These are phyloP conservation scores for Caenorhabditis becei DNA, from an alignment of 2,888 invertebrate genomes.

Conservation along the genomic window DNA sequence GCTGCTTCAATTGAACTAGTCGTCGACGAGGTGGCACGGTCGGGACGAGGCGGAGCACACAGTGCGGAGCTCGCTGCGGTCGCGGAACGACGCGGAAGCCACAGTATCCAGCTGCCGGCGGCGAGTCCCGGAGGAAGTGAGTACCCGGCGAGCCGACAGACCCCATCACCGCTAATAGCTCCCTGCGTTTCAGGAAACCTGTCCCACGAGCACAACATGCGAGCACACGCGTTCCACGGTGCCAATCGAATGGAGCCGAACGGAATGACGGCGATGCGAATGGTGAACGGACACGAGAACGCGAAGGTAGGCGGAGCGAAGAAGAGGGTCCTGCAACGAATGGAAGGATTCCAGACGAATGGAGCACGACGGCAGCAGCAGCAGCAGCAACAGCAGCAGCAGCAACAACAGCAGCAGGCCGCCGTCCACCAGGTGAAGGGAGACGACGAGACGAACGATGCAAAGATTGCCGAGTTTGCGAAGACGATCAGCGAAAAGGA, in stretches of 20 bases:
- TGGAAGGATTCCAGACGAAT: background rate
- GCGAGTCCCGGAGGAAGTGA: conserved; percentile 55
- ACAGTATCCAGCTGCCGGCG: conserved; percentile 29
- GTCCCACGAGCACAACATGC: conserved; percentile 62
- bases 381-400: background rate
- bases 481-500: conserved; percentile 60
- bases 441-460: conserved; percentile 54
- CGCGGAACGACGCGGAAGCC: conserved; percentile 36
- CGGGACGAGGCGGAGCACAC: conserved; percentile 26
- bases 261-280: conserved; percentile 31
- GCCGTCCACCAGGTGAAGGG: conserved; percentile 17
- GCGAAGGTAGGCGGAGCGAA: conserved; percentile 15
- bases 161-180: conserved; percentile 20
- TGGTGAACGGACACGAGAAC: conserved; percentile 47
- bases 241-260: conserved; percentile 40
- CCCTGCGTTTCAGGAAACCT: conserved; percentile 51
- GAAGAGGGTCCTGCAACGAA: background rate
- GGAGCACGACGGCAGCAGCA: background rate
- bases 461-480: conserved; percentile 58
- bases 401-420: conserved; percentile 11
- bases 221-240: conserved; percentile 64
- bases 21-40: conserved; percentile 55
- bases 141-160: conserved; percentile 8
- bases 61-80: conserved; percentile 34
- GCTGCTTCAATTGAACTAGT: conserved; percentile 51